Conservation (phyloP, 2,888 invertebrate species). For the Emmelina monodactyla region DNA sequence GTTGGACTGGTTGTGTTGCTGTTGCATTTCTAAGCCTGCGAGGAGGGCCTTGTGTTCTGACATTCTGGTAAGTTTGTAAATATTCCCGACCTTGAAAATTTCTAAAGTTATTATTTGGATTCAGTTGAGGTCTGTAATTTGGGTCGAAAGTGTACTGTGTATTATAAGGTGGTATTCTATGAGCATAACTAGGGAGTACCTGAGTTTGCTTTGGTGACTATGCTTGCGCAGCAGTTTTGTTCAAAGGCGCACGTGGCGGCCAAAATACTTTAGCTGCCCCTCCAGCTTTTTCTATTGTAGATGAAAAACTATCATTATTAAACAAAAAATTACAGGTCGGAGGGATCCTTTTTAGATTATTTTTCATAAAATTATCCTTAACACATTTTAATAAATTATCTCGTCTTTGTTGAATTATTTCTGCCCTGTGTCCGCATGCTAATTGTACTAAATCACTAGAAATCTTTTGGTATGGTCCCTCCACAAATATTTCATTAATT, state of each 20-base stretch:
- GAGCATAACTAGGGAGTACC: conserved; percentile 7
- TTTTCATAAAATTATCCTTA: neutral
- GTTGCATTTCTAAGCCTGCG: too few species aligned
- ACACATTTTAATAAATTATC: neutral
- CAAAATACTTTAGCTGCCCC: conserved; percentile 4
- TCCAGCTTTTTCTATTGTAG: neutral
- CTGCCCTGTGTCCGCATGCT: neutral
- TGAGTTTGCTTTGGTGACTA: conserved; percentile 6
- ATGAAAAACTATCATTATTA: neutral
- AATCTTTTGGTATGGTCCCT: neutral
- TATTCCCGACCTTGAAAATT: too few species aligned
- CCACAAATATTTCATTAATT: neutral
- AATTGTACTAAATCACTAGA: neutral
- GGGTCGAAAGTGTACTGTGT: neutral
- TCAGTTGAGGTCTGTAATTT: neutral
- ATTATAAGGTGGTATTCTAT: neutral
- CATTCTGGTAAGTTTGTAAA: too few species aligned
- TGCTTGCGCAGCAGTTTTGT: conserved; percentile 11
- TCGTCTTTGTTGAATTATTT: neutral
- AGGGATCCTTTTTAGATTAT: neutral
- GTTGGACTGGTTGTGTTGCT: too few species aligned
- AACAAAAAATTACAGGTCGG: neutral
- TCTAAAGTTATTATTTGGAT: too few species aligned
- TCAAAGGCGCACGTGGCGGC: conserved; percentile 3
- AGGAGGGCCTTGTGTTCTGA: too few species aligned